These are phyloP conservation scores for Tringa solitaria DNA, from an alignment of 2,113 vertebrate genomes.

Conservation along the genomic window DNA sequence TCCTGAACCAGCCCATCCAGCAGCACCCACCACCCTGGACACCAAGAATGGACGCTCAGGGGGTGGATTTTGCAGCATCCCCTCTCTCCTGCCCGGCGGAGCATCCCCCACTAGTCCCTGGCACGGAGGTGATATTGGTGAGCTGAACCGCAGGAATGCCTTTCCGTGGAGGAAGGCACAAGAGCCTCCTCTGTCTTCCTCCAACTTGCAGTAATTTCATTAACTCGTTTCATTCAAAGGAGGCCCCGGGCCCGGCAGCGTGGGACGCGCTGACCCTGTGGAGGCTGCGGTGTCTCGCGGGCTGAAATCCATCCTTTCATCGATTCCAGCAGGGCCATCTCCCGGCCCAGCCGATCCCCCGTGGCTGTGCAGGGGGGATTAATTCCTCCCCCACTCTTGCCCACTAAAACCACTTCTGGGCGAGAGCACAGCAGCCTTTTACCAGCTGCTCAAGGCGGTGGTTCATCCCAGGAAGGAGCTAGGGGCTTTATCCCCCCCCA, in stretches of 20 bases:
- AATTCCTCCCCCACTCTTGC: accelerated
- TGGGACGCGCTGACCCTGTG: accelerated
- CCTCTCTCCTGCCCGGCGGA: too few relatives aligned
- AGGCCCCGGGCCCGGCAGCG: not conserved
- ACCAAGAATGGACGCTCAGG: accelerated
- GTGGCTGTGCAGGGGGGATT: not conserved
- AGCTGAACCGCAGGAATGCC: not conserved
- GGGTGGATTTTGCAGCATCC: not conserved
- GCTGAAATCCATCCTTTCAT: not conserved
- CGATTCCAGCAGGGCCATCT: not conserved
- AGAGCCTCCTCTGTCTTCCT: not conserved
- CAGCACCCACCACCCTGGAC: not conserved
- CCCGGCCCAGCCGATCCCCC: not conserved
- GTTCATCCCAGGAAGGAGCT: accelerated
- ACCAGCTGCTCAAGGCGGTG: not conserved
- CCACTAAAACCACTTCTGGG: accelerated
- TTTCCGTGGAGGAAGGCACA: not conserved
- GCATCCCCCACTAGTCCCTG: not conserved
- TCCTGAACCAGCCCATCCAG: not conserved
- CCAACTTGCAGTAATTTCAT: not conserved
- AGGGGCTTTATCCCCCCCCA: too few relatives aligned
- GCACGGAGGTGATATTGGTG: accelerated
- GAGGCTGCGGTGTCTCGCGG: accelerated
- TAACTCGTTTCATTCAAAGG: not conserved
- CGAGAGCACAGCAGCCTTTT: not conserved